Base-by-base conservation (phyloP, 1,140 invertebrate species). In the Spodoptera litura region DNA sequence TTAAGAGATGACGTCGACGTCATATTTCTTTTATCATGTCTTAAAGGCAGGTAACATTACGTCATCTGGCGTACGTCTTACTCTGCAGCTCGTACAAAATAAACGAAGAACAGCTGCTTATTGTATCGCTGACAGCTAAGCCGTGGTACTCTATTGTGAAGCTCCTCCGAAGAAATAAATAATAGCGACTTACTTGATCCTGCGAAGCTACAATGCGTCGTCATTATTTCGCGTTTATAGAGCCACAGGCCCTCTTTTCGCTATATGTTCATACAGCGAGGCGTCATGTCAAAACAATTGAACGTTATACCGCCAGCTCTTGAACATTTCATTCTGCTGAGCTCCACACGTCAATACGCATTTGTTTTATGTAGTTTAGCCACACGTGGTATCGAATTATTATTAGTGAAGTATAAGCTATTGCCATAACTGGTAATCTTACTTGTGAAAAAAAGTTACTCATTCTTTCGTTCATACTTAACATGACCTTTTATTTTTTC, bases 111-210 rank as follows among this genome's bases (percentile, higher is more conserved):
- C 83, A 87, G 90, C 87, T 91, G 88, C 87, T 91, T 92, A 91
- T 91, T 93, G 88, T 93, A 92, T 88, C 85, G 81, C 86, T 89
- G 90, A 90, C 91, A 91, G 89, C 86, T 88, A 91, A 92, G 90
- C 89, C 88, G 80, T 85, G 82, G 87, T 87, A 80, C 85, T 79
- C 91, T 77, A 91, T 93, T 94, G 90, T 93, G 59, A 72, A 81
- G 87, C 83, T 81, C 82, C 81, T 90, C 82, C 81, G 83, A 85
- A 88, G 88, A 92, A 90, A 92, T 90, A 93, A 82, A 82, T 92
- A 93, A 94, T 91, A 92, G 88, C 88, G 87, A 90, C 91, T 93
- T 93, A 91, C 84, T 87, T 86, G 87, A 90, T 91, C 86, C 87
- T 87, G 66, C 84, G 87, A 86, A 83, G 88, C 86, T 84, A 89